A percentile compares a stretch with the other conserved stretches of the same genome.
phyloP scores from a whole-genome alignment of 1,140 invertebrate genomes.

The Meteorus sp. region DNA sequence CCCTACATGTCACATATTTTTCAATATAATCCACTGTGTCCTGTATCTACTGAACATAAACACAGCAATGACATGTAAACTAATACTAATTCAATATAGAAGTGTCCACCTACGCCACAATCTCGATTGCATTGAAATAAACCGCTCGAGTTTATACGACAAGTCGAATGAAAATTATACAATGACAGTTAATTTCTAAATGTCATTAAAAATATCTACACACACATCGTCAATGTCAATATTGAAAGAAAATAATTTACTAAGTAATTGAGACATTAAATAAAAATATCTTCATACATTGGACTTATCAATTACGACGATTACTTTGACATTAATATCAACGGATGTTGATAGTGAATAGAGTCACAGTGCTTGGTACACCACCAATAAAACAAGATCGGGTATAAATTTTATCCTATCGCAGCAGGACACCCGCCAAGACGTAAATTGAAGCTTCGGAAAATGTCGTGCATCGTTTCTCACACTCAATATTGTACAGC shows the following conservation, averaged over 20 bases:
- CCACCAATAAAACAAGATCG: conserved; percentile 30
- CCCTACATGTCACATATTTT: conserved; percentile 7
- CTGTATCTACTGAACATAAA: not conserved
- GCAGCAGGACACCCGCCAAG: conserved; percentile 20
- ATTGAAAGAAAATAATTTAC: not conserved
- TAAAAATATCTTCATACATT: not conserved
- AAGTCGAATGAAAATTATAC: no score
- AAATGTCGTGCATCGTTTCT: conserved; percentile 27
- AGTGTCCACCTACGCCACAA: conserved; percentile 14
- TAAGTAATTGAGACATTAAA: not conserved
- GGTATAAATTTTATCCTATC: conserved; percentile 29
- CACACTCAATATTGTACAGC: conserved; percentile 11
- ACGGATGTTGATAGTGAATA: conserved; percentile 21
- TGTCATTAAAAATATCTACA: not conserved
- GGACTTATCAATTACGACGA: not conserved
- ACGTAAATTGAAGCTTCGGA: conserved; percentile 33
- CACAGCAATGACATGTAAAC: not conserved
- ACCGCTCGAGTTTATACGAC: conserved; percentile 27
- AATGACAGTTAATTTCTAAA: not conserved
- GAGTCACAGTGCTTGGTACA: conserved; percentile 23
- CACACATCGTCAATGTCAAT: not conserved
- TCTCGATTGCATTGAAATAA: conserved; percentile 28
- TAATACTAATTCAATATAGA: not conserved
- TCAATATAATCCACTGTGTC: not conserved
- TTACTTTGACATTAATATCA: not conserved